A percentile compares a stretch with the other conserved stretches of the same genome.
Conservation (phyloP, 1,140 invertebrate genomes). For the Drosophila kepulauana region DNA sequence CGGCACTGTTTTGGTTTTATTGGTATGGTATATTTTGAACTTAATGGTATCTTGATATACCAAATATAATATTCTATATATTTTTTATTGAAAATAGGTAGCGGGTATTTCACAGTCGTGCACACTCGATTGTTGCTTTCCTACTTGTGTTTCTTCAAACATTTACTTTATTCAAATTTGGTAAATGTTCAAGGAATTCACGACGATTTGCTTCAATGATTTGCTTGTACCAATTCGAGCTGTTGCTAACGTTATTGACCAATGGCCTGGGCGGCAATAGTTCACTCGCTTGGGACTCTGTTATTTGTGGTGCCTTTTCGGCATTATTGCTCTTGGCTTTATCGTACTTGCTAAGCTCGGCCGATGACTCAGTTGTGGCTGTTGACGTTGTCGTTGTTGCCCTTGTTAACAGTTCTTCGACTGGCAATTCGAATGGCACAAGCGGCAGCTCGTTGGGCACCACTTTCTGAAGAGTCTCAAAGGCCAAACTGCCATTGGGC, state of each 20-base stretch:
- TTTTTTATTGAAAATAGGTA: too few relatives aligned
- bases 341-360: constrained; percentile 47
- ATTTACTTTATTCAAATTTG: constrained; percentile 58
- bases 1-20: too few relatives aligned
- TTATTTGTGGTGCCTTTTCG: constrained; percentile 61
- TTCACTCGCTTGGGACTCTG: not conserved
- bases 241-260: constrained; percentile 26
- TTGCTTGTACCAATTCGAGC: constrained; percentile 66
- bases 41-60: too few relatives aligned
- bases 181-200: constrained; percentile 73
- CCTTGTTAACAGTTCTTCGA: constrained; percentile 20
- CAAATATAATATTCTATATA: too few relatives aligned
- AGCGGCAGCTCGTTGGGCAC: constrained; percentile 71
- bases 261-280: constrained; percentile 54
- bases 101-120: too few relatives aligned
- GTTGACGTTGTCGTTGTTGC: constrained; percentile 6
- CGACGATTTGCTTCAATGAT: constrained; percentile 75
- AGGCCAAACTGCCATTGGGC: constrained; percentile 46
- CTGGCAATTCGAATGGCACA: constrained; percentile 68
- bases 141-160: constrained; percentile 7
- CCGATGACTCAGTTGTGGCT: constrained; percentile 4
- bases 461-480: constrained; percentile 63
- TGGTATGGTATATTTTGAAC: too few relatives aligned
- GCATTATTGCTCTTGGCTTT: constrained; percentile 67
- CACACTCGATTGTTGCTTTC: too few relatives aligned